These are phyloP conservation scores for Holocentrus rufus DNA, from an alignment of 2,797 vertebrate genomes.

Conservation along the genomic window DNA sequence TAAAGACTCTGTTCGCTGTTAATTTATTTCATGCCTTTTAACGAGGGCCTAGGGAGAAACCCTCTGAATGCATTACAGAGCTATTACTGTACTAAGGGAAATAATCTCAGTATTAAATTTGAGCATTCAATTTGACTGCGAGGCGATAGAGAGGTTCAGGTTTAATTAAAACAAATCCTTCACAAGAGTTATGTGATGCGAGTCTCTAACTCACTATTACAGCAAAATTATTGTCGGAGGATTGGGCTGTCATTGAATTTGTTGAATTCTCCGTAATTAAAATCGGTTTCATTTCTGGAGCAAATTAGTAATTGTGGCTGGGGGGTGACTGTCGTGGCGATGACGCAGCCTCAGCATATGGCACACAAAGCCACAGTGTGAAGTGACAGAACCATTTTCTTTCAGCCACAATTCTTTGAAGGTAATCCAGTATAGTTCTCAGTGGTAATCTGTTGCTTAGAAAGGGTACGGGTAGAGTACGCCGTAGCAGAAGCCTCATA, in stretches of 20 bases:
- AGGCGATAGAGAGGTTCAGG: conserved; percentile 46
- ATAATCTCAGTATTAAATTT: conserved; percentile 63
- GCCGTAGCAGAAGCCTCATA: conserved; percentile 18
- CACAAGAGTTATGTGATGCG: conserved; percentile 30
- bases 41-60: conserved; percentile 62
- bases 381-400: conserved; percentile 11
- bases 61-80: conserved; percentile 62
- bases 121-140: conserved; percentile 66
- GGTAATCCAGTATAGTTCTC: conserved; percentile 58
- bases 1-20: conserved; percentile 68
- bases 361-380: neutral
- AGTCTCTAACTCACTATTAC: conserved; percentile 24
- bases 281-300: conserved; percentile 19
- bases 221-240: conserved; percentile 26
- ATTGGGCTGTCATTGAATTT: conserved; percentile 30
- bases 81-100: conserved; percentile 49
- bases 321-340: neutral
- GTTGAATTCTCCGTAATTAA: conserved; percentile 25
- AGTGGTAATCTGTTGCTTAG: conserved; percentile 59
- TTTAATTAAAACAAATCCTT: conserved; percentile 74
- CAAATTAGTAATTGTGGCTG: conserved; percentile 13
- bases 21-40: conserved; percentile 71
- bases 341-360: conserved; percentile 11
- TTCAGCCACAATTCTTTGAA: conserved; percentile 43
- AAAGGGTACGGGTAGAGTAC: conserved; percentile 21